Evolutionary conservation across 2,113 vertebrate genomes (phyloP), one percentile per base, ranked within the genome.

Genomic region (Peromyscus californicus): DNA sequence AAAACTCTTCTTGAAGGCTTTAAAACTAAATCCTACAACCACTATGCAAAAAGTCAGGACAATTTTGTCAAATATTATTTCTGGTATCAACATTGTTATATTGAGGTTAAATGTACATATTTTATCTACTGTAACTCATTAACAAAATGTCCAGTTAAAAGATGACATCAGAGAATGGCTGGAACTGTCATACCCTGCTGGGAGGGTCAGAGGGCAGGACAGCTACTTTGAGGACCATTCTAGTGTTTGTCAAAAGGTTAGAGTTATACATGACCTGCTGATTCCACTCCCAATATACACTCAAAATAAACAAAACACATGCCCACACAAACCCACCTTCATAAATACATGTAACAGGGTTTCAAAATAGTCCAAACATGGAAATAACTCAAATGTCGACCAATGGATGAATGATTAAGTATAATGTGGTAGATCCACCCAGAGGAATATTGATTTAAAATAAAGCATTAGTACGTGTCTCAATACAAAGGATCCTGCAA

Each of bases 1-100:
- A 76, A 94, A 45, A 36, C 42, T 65, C 5, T 31, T 96, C 63
- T 93, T 75, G 36, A 65, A 39, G 31, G 8, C 87, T 79, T 93
- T 89, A 97, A 31, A 89, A 96, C 19, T 29, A 97, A 75, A 84
- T 93, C 39, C 93, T 94, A 97, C 97, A 97, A 88, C 31, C 45
- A 26, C 72, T 39, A 78, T 93, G 94, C 91, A 98, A 85, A 80
- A 94, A 45, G 85, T 94, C 79, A 92, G 0, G 1, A 90, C 42
- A 72, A 48, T n/a, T 86, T 74, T 84, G 78, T 63, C 76, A 90
- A 96, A 96, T 97, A 94, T 19, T 96, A 29, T 15, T 95, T 75
- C 89, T 76, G 7, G 42, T 85, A 54, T 92, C 97, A 84, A 75
- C 78, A 96, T n/a, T 95, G 84, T 72, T 89, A 86, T 76, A 11